Evolutionary conservation across 2,888 invertebrate species (phyloP).

Genomic region (Lucinisca nassula): DNA sequence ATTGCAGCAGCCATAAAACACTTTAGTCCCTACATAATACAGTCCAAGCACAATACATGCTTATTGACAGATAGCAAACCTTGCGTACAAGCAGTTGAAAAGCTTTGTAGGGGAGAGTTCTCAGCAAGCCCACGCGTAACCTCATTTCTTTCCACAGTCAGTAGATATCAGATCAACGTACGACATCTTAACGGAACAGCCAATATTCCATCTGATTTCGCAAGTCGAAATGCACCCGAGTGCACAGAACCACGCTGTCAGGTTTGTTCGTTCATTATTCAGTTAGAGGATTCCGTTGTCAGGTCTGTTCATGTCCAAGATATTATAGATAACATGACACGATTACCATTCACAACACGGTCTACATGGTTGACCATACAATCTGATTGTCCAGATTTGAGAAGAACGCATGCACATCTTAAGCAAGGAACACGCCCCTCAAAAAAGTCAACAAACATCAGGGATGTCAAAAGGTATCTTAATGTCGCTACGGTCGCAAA

Average conservation of each 20-base stretch:
- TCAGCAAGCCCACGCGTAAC: constrained; percentile 67
- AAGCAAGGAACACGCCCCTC: constrained; percentile 38
- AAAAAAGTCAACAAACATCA: constrained; percentile 24
- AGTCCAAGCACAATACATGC: too few species aligned
- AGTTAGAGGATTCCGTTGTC: constrained; percentile 54
- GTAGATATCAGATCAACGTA: constrained; percentile 50
- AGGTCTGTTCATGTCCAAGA: constrained; percentile 18
- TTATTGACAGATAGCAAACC: too few species aligned
- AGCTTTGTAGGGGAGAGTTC: constrained; percentile 69
- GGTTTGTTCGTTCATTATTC: constrained; percentile 4
- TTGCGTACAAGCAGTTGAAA: constrained; percentile 71
- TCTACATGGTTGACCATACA: constrained; percentile 50
- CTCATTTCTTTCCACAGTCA: constrained; percentile 62
- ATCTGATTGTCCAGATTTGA: constrained; percentile 47
- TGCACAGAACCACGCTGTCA: constrained; percentile 48
- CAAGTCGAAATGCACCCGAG: constrained; percentile 49
- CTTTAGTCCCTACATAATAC: background rate
- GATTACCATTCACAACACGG: constrained; percentile 51
- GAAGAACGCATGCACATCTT: constrained; percentile 57
- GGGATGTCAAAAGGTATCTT: constrained; percentile 63
- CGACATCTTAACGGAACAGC: constrained; percentile 39
- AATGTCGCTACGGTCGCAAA: constrained; percentile 23
- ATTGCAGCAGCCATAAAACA: background rate
- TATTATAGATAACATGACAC: background rate
- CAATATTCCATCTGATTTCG: constrained; percentile 58